These are phyloP conservation scores for Sander vitreus DNA, from an alignment of 2,113 vertebrate genomes.

Conservation along the genomic window DNA sequence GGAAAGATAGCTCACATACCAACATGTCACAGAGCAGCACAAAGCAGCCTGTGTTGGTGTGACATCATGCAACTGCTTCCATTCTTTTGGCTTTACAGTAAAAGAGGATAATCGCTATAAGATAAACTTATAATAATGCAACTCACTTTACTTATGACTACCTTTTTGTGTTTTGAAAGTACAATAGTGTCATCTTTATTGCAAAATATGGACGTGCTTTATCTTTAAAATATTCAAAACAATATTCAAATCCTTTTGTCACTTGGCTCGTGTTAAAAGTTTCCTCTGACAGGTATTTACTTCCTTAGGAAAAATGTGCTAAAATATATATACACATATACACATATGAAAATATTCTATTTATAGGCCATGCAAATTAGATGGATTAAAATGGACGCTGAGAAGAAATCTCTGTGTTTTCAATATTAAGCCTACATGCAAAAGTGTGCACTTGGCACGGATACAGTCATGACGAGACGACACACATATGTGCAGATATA, in stretches of 20 bases:
- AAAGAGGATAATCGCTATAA: slow-evolving; percentile 17
- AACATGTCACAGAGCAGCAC: slow-evolving; percentile 48
- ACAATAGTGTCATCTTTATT: background rate
- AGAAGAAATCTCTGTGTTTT: slow-evolving; percentile 12
- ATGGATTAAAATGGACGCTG: background rate
- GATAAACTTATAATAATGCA: background rate
- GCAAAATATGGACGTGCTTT: background rate
- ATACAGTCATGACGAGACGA: background rate
- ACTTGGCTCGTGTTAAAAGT: background rate
- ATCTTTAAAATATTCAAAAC: slow-evolving; percentile 52
- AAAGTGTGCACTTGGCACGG: background rate
- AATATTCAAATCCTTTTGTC: slow-evolving; percentile 41
- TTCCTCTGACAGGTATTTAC: background rate
- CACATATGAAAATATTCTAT: slow-evolving; percentile 21
- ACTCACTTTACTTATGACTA: background rate
- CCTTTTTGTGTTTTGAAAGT: background rate
- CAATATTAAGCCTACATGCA: background rate
- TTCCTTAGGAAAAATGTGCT: slow-evolving; percentile 6
- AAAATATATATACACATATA: slow-evolving; percentile 16
- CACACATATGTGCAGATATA: background rate
- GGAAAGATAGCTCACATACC: slow-evolving; percentile 60
- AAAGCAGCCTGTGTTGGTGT: slow-evolving; percentile 35
- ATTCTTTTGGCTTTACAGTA: slow-evolving; percentile 6
- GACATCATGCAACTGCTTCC: slow-evolving; percentile 20
- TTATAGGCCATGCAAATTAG: background rate